Evolutionary conservation across 1,140 invertebrate species (phyloP).

Genomic region (Drosophila ohnishii): DNA sequence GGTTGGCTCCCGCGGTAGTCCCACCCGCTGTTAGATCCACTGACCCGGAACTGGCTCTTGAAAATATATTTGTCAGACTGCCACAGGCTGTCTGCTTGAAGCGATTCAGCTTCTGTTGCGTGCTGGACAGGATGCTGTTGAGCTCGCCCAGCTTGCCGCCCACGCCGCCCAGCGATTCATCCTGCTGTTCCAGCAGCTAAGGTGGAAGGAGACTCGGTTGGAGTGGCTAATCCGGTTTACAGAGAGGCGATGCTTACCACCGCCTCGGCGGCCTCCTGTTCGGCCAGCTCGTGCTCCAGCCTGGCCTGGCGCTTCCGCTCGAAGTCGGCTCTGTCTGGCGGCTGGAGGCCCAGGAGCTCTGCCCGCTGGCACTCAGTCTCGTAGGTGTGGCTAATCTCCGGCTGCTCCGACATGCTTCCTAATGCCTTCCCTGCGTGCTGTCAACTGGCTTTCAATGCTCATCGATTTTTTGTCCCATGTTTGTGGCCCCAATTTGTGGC

Average conservation of each 20-base stretch:
- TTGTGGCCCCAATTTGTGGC: slow-evolving; percentile 21
- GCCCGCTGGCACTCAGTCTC: slow-evolving; percentile 89
- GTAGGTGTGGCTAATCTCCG: slow-evolving; percentile 84
- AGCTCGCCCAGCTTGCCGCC: slow-evolving; percentile 92
- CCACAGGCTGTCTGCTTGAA: slow-evolving; percentile 87
- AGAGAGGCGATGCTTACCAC: slow-evolving; percentile 42
- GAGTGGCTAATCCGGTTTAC: not conserved
- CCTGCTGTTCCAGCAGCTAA: slow-evolving; percentile 87
- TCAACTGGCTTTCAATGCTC: slow-evolving; percentile 28
- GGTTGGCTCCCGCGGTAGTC: slow-evolving; percentile 14
- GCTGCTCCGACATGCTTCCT: slow-evolving; percentile 53
- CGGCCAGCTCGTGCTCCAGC: slow-evolving; percentile 69
- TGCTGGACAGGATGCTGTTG: slow-evolving; percentile 90
- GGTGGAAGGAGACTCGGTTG: not conserved
- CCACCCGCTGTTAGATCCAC: slow-evolving; percentile 37
- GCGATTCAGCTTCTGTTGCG: slow-evolving; percentile 93
- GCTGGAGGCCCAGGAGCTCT: slow-evolving; percentile 88
- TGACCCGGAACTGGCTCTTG: slow-evolving; percentile 78
- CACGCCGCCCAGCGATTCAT: slow-evolving; percentile 88
- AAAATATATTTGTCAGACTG: slow-evolving; percentile 73
- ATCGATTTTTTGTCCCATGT: slow-evolving; percentile 55
- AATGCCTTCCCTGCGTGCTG: slow-evolving; percentile 10
- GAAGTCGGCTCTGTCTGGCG: slow-evolving; percentile 87
- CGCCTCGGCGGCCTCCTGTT: slow-evolving; percentile 84
- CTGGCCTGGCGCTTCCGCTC: slow-evolving; percentile 79